Base-by-base conservation (phyloP, 2,888 invertebrate genomes). In the Xestia rhomboidea region DNA sequence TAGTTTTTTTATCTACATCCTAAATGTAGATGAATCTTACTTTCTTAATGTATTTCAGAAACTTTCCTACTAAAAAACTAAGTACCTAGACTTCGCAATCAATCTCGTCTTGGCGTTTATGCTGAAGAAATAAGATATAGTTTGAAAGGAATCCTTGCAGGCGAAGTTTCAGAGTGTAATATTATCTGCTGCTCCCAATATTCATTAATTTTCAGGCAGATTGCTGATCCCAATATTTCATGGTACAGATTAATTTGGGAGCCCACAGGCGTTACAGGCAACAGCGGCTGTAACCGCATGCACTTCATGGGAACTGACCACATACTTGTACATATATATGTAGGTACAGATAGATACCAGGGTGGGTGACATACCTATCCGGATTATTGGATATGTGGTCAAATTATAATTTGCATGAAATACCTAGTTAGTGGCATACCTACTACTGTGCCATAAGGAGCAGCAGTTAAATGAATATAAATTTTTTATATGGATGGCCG, bases 131-230 rank as follows among this genome's bases (percentile, higher is more conserved):
- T 30, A 54, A 30, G 27, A 68, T 73, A 68, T 41, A 18, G 30
- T 30, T 67, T 10, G 24, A 51, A 51, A 41, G 24, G 21, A 51
- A 51, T 41, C 72, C 49, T 51, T 30, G 38, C 49, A 54, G 24
- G 18, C 41, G 13, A 54, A n/a, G 24, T 73, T 68, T n/a, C 41
- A 30, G 54, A 41, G 15, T 73, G 73, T 54, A 73, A 63, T 21
- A 51, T 24, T 30, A 73, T 73, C 27, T 24, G 41, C 51, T 66
- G 27, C 41, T 67, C 18, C 38, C 24, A 24, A 54, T 66, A 51
- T 73, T n/a, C n/a, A n/a, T n/a, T n/a, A n/a, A n/a, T n/a, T 41
- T 75, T 75, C 49, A 49, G 41, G 41, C 30, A 71, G 13, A 41
- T 41, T 62, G 30, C 49, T 46, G 13, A 51, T 30, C 27, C 8